Evolutionary conservation across 2,113 vertebrate genomes (phyloP).

Genomic region (Brienomyrus longianalis): DNA sequence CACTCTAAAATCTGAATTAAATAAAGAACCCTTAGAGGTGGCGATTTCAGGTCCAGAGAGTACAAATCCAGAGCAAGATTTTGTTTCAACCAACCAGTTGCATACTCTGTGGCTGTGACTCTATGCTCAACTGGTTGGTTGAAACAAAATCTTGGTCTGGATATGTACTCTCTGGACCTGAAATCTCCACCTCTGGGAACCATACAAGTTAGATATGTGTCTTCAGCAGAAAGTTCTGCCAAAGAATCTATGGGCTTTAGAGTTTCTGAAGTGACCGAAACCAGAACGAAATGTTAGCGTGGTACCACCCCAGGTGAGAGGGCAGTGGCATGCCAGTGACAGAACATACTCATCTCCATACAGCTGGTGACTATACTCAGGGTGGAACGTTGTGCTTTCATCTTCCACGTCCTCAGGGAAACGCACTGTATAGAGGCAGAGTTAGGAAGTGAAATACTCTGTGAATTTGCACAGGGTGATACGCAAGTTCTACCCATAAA

Average conservation of each 20-base stretch:
- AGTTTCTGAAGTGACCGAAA: background rate
- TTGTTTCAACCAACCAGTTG: no score
- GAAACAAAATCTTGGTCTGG: no score
- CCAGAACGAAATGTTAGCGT: background rate
- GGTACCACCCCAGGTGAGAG: background rate
- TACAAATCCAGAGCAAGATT: no score
- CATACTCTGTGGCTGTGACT: no score
- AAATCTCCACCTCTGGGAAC: background rate
- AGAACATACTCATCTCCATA: slow-evolving; percentile 96
- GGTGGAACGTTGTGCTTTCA: slow-evolving; percentile 87
- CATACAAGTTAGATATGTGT: background rate
- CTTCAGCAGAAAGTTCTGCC: background rate
- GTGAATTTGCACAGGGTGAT: background rate
- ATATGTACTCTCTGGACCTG: no score
- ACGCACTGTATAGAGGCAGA: slow-evolving; percentile 64
- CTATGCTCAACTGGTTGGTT: no score
- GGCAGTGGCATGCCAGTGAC: background rate
- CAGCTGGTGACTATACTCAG: slow-evolving; percentile 90
- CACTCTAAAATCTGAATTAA: background rate
- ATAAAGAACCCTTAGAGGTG: background rate
- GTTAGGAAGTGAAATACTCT: background rate
- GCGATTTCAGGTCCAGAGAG: no score
- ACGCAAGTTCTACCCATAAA: background rate
- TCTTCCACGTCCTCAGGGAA: slow-evolving; percentile 93
- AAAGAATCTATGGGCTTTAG: background rate